These are phyloP conservation scores for Xestobium rufovillosum DNA, from an alignment of 2,888 invertebrate genomes.

Conservation along the genomic window DNA sequence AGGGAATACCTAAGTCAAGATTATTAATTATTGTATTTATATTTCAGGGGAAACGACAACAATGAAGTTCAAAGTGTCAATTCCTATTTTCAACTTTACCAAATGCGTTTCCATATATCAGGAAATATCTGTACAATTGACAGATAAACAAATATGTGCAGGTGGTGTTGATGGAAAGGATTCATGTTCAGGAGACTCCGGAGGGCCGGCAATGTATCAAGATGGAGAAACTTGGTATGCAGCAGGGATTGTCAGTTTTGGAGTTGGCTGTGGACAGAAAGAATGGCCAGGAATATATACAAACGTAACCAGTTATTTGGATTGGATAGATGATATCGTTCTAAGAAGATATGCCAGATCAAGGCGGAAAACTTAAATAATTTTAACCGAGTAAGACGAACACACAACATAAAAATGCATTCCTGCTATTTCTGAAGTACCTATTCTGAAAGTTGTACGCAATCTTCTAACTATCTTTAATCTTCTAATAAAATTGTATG, in stretches of 20 bases:
- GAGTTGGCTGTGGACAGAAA: slow-evolving; percentile 57
- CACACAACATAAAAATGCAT: too few species aligned
- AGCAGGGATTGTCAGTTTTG: slow-evolving; percentile 63
- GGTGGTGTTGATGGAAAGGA: slow-evolving; percentile 63
- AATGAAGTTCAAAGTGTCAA: too few species aligned
- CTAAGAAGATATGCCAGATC: slow-evolving; percentile 8
- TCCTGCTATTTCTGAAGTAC: too few species aligned
- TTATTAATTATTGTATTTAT: too few species aligned
- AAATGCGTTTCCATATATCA: slow-evolving; percentile 50
- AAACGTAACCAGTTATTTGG: slow-evolving; percentile 50
- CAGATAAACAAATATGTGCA: slow-evolving; percentile 60
- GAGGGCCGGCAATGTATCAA: slow-evolving; percentile 67
- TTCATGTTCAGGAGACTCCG: slow-evolving; percentile 73
- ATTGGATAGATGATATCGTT: slow-evolving; percentile 51
- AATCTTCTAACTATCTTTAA: too few species aligned
- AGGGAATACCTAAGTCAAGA: too few species aligned
- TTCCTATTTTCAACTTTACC: slow-evolving; percentile 50
- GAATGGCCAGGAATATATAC: slow-evolving; percentile 67
- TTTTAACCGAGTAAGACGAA: too few species aligned
- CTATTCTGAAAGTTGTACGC: too few species aligned
- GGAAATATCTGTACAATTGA: slow-evolving; percentile 44
- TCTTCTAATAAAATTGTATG: too few species aligned
- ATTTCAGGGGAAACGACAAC: too few species aligned
- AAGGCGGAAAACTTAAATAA: too few species aligned
- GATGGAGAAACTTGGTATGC: slow-evolving; percentile 47